These are phyloP conservation scores for Chrysemys picta DNA, from an alignment of 2,113 vertebrate genomes.

Conservation along the genomic window DNA sequence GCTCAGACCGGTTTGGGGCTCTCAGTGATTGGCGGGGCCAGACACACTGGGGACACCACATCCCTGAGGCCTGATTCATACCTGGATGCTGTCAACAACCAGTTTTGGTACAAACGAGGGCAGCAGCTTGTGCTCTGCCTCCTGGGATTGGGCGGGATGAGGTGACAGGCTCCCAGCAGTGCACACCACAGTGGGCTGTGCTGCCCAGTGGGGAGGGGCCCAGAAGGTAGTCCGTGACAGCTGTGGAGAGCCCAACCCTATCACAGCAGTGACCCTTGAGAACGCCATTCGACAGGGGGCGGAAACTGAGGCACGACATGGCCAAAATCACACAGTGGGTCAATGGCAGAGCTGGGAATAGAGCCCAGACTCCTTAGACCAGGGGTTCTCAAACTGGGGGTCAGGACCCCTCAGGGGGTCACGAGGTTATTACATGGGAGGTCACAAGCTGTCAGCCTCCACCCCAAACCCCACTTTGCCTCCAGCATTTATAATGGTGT, in stretches of 20 bases:
- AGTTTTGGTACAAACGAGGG: slow-evolving; percentile 52
- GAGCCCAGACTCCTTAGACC: neutral
- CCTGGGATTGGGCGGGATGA: neutral
- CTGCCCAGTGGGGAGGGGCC: neutral
- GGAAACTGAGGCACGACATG: neutral
- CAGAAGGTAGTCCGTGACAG: no score
- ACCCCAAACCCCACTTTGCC: no score
- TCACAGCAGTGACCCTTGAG: neutral
- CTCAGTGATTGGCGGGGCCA: neutral
- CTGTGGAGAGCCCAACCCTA: neutral
- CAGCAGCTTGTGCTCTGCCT: neutral
- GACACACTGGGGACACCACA: neutral
- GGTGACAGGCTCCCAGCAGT: neutral
- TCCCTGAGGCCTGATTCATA: neutral
- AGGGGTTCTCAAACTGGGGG: no score
- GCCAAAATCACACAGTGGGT: neutral
- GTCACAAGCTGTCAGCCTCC: no score
- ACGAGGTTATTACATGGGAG: no score
- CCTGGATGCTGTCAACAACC: neutral
- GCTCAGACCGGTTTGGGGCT: slow-evolving; percentile 55
- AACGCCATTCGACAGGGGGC: neutral
- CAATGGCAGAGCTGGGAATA: no score
- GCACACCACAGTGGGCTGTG: neutral
- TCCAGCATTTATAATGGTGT: no score
- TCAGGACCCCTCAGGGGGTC: no score